Evolutionary conservation across 2,888 invertebrate genomes (phyloP).

Genomic region (Poecilus cupreus): DNA sequence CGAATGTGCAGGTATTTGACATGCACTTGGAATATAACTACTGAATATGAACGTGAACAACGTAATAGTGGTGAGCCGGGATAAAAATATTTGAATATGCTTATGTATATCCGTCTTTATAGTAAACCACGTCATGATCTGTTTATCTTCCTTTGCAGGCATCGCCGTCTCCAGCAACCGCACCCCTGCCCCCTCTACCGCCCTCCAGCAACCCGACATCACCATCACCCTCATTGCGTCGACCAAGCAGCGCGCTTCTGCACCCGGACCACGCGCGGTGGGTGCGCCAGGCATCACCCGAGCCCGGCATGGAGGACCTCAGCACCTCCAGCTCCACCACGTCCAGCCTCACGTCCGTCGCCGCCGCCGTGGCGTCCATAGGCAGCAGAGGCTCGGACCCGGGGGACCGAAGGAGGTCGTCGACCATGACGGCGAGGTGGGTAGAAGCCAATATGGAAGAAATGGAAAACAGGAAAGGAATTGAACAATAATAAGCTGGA

Average conservation of each 20-base stretch:
- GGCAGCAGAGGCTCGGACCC: slow-evolving; percentile 69
- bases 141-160: slow-evolving; percentile 70
- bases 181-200: slow-evolving; percentile 69
- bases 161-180: slow-evolving; percentile 74
- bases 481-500: too few relatives aligned
- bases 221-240: slow-evolving; percentile 71
- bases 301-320: slow-evolving; percentile 70
- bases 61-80: too few relatives aligned
- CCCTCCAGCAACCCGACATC: slow-evolving; percentile 66
- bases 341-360: slow-evolving; percentile 76
- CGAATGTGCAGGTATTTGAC: too few relatives aligned
- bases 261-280: slow-evolving; percentile 83
- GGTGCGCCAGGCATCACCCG: slow-evolving; percentile 73
- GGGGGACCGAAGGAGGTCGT: slow-evolving; percentile 75
- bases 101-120: too few relatives aligned
- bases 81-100: too few relatives aligned
- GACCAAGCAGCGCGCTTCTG: slow-evolving; percentile 78
- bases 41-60: too few relatives aligned
- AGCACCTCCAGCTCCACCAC: slow-evolving; percentile 77
- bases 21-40: too few relatives aligned
- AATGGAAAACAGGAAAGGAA: too few relatives aligned
- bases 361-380: slow-evolving; percentile 69
- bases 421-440: slow-evolving; percentile 77
- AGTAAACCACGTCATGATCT: too few relatives aligned
- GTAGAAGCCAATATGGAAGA: too few relatives aligned